A percentile compares a stretch with the other conserved stretches of the same genome.
Evolutionary conservation across 2,113 vertebrate species (phyloP).

Genomic region (Illadopsis cleaveri): DNA sequence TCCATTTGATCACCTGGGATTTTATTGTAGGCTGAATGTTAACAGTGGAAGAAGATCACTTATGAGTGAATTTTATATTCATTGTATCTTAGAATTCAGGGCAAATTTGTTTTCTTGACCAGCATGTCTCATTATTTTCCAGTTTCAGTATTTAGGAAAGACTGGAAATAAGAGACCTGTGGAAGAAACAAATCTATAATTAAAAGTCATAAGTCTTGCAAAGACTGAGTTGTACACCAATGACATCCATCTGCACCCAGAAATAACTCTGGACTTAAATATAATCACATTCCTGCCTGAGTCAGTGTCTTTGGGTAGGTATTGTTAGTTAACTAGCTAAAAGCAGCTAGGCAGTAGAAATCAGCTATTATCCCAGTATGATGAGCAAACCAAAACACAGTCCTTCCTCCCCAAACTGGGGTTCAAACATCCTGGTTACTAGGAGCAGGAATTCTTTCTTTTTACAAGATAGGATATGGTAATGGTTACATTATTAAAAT

Average conservation of each 20-base stretch:
- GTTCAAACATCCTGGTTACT: background rate
- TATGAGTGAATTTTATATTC: background rate
- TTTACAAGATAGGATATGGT: background rate
- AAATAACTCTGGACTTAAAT: conserved; percentile 34
- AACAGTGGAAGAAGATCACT: background rate
- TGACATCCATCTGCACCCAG: background rate
- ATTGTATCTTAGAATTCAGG: conserved; percentile 2
- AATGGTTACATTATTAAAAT: background rate
- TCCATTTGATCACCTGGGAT: background rate
- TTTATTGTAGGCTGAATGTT: conserved; percentile 8
- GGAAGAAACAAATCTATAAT: conserved; percentile 2
- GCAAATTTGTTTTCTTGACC: background rate
- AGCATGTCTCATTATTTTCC: conserved; percentile 2
- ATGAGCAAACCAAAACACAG: background rate
- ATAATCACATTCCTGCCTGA: background rate
- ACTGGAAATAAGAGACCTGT: background rate
- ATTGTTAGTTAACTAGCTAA: background rate
- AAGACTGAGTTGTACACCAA: background rate
- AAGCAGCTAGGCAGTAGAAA: background rate
- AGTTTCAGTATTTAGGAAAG: conserved; percentile 9
- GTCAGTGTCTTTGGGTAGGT: background rate
- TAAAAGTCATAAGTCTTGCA: conserved; percentile 2
- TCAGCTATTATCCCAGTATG: background rate
- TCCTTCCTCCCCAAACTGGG: background rate
- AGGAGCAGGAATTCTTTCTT: background rate